A percentile compares a stretch with the other conserved stretches of the same genome.
Conservation (phyloP, 2,797 vertebrate genomes). For the Prunella strophiata region DNA sequence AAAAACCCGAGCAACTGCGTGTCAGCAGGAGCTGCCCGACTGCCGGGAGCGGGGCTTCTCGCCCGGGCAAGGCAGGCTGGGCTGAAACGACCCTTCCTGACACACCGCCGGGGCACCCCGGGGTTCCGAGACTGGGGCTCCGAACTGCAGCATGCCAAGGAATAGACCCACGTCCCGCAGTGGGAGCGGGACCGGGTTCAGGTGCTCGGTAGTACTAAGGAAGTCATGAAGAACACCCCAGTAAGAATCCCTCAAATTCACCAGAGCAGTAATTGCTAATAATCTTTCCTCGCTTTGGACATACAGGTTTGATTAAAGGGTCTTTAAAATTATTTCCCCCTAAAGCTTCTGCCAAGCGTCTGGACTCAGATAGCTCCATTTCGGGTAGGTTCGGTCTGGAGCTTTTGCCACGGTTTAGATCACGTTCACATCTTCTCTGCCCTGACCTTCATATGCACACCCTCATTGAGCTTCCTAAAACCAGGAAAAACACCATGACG, state of each 20-base stretch:
- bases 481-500: not conserved
- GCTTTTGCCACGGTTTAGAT: not conserved
- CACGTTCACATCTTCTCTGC: fast-evolving
- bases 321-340: not conserved
- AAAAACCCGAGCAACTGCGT: fast-evolving
- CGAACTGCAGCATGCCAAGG: not conserved
- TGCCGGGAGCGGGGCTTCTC: not conserved
- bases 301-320: not conserved
- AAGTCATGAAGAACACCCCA: not conserved
- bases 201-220: fast-evolving
- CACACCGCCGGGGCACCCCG: not conserved
- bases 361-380: not conserved
- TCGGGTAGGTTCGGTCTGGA: not conserved
- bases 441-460: not conserved
- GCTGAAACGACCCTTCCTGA: not conserved
- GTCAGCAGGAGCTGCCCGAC: not conserved
- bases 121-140: fast-evolving
- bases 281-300: not conserved
- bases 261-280: not conserved
- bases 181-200: not conserved
- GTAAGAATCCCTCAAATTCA: not conserved
- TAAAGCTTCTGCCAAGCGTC: not conserved
- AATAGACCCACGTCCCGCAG: not conserved
- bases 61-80: not conserved
- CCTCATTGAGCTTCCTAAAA: not conserved